Evolutionary conservation across 2,888 invertebrate genomes (phyloP).

Genomic region (Drosophila bunnanda): DNA sequence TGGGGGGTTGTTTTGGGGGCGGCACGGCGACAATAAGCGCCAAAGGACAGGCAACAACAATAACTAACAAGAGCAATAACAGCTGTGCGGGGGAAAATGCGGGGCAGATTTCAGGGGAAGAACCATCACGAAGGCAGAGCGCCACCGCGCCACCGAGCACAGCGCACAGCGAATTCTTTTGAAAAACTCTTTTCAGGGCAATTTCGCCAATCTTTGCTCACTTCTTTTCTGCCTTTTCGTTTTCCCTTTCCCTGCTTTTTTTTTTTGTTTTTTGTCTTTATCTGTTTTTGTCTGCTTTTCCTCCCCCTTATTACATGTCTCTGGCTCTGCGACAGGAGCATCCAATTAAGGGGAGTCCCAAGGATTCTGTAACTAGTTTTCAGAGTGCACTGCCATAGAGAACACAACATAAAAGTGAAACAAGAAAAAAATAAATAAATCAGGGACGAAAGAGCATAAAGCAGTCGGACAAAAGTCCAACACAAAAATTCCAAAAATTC

Average conservation of each 20-base stretch:
- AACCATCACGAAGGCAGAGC: conserved; percentile 1
- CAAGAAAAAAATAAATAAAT: background rate
- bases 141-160: background rate
- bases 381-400: background rate
- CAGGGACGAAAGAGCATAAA: background rate
- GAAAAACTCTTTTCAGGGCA: conserved; percentile 36
- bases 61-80: conserved; percentile 47
- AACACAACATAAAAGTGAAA: background rate
- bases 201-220: conserved; percentile 34
- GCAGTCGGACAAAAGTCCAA: too few species aligned
- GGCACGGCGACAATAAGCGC: conserved; percentile 39
- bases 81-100: conserved; percentile 12
- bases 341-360: conserved; percentile 42
- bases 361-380: conserved; percentile 19
- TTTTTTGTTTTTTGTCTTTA: background rate
- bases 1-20: background rate
- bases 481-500: too few species aligned
- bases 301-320: conserved; percentile 24
- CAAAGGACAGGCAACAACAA: conserved; percentile 51
- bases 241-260: background rate
- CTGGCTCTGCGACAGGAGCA: conserved; percentile 22
- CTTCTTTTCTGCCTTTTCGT: background rate
- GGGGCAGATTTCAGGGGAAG: background rate
- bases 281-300: conserved; percentile 1
- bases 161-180: conserved; percentile 25